Evolutionary conservation across 1,140 invertebrate species (phyloP), one percentile per base, ranked within the genome.

Genomic region (Drosophila lini): DNA sequence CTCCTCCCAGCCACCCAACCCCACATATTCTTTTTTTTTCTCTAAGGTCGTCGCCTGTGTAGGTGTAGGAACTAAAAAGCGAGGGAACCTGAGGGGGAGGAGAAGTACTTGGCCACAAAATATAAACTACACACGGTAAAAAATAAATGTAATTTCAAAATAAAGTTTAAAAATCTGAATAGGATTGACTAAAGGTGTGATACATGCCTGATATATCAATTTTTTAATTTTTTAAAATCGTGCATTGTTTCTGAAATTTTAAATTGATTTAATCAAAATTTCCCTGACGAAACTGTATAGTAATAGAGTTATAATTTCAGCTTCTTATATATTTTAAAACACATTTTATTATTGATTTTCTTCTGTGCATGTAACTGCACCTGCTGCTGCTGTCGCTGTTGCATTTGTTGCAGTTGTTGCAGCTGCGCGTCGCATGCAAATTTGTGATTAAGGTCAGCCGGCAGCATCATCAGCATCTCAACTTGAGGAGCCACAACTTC

Each of bases 391-490:
- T 47, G 40, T 32, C 28, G 40, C 32, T 41, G 42, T 44, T 44
- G 42, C 42, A 44, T 13, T 47, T 47, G 55, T 41, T 31, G 38
- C 40, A 19, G 58, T 31, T 38, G 47, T 64, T 63, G 68, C 67
- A 67, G 62, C 52, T 81, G 74, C 69, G 47, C 38, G 42, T 59
- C 75, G 65, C 84, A 89, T 89, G 85, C 84, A 89, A 90, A 89
- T 89, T 89, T 90, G 84, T 81, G 81, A 89, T 89, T 89, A 89
- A 89, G 84, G 84, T 89, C 84, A 78, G 70, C 42, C 64, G 40
- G 81, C 77, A 59, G 70, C 74, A 77, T 78, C 83, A 88, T 74
- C 83, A 83, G 74, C 77, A 57, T 52, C 73, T 68, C 63, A 68
- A 64, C 40, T 59, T 28, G 15, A 31, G 38, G 28, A 57, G 52